Evolutionary conservation across 2,797 vertebrate genomes (phyloP), one percentile per base, ranked within the genome.

Genomic region (Trematomus bernacchii): DNA sequence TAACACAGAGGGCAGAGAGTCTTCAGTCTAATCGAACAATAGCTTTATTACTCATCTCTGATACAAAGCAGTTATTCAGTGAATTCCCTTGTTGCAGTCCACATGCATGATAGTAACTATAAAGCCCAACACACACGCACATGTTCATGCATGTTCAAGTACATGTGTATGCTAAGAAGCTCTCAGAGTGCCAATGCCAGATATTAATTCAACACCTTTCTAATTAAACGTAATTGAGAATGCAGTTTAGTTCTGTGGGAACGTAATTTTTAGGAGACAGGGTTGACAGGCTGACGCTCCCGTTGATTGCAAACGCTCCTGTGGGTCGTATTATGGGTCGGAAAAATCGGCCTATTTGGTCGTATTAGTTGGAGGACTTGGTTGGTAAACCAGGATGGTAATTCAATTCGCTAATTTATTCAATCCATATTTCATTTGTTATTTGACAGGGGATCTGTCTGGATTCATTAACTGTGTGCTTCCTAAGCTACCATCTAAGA

Each of bases 161-260:
- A 46, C 46, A 23, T n/a, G 18, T 23, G 33, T 10, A 50, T 47
- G 50, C 64, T 74, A 63, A 52, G 47, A 52, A 16, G 9, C 9
- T 69, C 40, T 30, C 63, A 50, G 46, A 4, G 1, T 66, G 53
- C 51, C 47, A 70, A 47, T 9, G 13, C 19, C 33, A 69, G 57
- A 60, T 66, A 76, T 54, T 58, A 65, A 69, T 58, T 68, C 1
- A 64, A 48, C 60, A 71, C 47, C 48, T n/a, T n/a, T n/a, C n/a
- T n/a, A n/a, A n/a, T n/a, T n/a, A n/a, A n/a, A n/a, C n/a, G n/a
- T n/a, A n/a, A n/a, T n/a, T n/a, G n/a, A n/a, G n/a, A n/a, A n/a
- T n/a, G n/a, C n/a, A n/a, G n/a, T n/a, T n/a, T n/a, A n/a, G n/a
- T n/a, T n/a, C n/a, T n/a, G n/a, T n/a, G n/a, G n/a, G n/a, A n/a